A percentile compares a stretch with the other conserved stretches of the same genome.
These are phyloP conservation scores for Casuarius casuarius DNA, from an alignment of 2,113 vertebrate genomes.

Conservation along the genomic window DNA sequence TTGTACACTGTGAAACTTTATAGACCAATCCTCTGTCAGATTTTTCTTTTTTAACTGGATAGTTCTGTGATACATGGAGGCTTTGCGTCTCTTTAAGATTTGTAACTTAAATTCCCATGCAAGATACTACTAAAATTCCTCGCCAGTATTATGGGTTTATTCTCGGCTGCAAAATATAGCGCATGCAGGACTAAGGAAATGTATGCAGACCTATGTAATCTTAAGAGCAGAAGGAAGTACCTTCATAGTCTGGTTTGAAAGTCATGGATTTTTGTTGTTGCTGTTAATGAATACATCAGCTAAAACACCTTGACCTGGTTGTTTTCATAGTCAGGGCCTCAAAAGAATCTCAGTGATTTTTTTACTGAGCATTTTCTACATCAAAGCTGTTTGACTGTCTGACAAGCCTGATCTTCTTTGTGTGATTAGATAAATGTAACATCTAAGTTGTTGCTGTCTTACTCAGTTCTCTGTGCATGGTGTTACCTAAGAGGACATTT, in stretches of 20 bases:
- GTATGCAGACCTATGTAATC: not conserved
- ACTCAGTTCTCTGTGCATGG: not conserved
- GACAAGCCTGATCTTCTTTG: not conserved
- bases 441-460: not conserved
- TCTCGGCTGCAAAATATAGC: not conserved
- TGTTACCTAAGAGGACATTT: not conserved
- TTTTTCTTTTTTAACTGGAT: not conserved
- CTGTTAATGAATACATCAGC: not conserved
- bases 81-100: not conserved
- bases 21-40: slow-evolving; percentile 71
- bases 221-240: not conserved
- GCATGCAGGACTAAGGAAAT: not conserved
- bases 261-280: not conserved
- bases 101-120: not conserved
- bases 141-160: not conserved
- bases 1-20: slow-evolving; percentile 1
- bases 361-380: not conserved
- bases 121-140: not conserved
- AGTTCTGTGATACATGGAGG: not conserved
- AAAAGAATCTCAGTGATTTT: not conserved
- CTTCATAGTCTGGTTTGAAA: not conserved
- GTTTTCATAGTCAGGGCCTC: not conserved
- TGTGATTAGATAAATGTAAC: not conserved
- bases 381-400: not conserved
- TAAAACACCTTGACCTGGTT: not conserved